Evolutionary conservation across 2,888 invertebrate species (phyloP).

Genomic region (Lucinisca nassula): DNA sequence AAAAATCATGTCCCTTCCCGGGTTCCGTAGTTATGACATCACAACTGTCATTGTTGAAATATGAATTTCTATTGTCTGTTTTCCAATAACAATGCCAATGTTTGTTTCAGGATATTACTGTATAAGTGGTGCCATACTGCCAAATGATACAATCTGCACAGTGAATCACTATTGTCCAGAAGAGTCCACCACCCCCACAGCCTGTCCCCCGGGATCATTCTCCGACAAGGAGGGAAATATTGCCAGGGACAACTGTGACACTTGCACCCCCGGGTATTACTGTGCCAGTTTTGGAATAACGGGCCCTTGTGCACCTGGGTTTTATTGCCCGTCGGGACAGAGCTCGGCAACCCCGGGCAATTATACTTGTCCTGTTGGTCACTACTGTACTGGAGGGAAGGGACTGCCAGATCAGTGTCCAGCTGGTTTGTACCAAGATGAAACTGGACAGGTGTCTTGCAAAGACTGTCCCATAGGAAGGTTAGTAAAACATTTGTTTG

Average conservation of each 20-base stretch:
- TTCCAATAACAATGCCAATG: no score
- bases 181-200: slow-evolving; percentile 80
- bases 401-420: slow-evolving; percentile 80
- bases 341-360: slow-evolving; percentile 91
- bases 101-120: slow-evolving; percentile 84
- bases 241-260: slow-evolving; percentile 79
- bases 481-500: slow-evolving; percentile 64
- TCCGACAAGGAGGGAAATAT: slow-evolving; percentile 79
- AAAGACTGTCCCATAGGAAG: slow-evolving; percentile 84
- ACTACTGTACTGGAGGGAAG: slow-evolving; percentile 83
- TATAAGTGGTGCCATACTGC: slow-evolving; percentile 77
- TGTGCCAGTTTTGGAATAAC: slow-evolving; percentile 83
- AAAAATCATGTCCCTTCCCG: no score
- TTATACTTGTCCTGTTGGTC: slow-evolving; percentile 85
- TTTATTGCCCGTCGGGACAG: slow-evolving; percentile 97
- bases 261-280: slow-evolving; percentile 84
- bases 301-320: slow-evolving; percentile 84
- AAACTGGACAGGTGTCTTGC: slow-evolving; percentile 78
- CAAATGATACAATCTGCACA: slow-evolving; percentile 83
- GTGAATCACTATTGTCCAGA: slow-evolving; percentile 81
- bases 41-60: no score
- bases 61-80: no score
- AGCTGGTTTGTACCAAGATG: slow-evolving; percentile 84
- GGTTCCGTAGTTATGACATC: no score
- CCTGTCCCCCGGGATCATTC: slow-evolving; percentile 86